Evolutionary conservation across 2,113 vertebrate genomes (phyloP), one percentile per base, ranked within the genome.

Genomic region (Talpa occidentalis): DNA sequence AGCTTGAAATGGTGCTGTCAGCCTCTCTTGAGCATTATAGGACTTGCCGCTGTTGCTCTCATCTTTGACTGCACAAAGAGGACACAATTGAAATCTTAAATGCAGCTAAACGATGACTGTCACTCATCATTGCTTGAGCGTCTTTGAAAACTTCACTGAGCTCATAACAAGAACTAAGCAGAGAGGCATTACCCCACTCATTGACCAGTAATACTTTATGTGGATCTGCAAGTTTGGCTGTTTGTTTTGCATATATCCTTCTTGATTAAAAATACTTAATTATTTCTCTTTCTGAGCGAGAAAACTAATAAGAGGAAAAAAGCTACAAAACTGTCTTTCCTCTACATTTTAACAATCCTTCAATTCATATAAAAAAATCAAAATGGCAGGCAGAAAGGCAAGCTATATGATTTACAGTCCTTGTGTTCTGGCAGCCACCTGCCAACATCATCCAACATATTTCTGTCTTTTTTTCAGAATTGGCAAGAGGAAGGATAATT

Each of bases 51-150:
- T 66, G 78, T 66, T 47, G 70, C 67, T 87, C 56, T 77, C 85
- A 87, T 93, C 74, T 92, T 85, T 72, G 44, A 76, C n/a, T 94
- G 72, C 24, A 66, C 59, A 89, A 97, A 96, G 81, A 37, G 66
- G 54, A 56, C 9, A 93, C 96, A 95, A 93, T 95, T 62, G 10
- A 90, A 94, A 94, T 93, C 91, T 79, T 42, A 62, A 94, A 67
- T 60, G 87, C 15, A 94, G 4, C 22, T 62, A 97, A 96, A 37
- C 84, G 17, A 92, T 89, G 78, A 49, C 12, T 96, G 73, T 37
- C 80, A 76, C 83, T 83, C 19, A 49, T 37, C 12, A 93, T 73
- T 85, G 2, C 21, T 37, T 15, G 9, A 44, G 7, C 26, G 73
- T 30, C 24, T n/a, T 94, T 94, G 69, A 15, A 87, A 82, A 91